These are phyloP conservation scores for Microtus montanus DNA, from an alignment of 2,113 vertebrate genomes.

Conservation along the genomic window DNA sequence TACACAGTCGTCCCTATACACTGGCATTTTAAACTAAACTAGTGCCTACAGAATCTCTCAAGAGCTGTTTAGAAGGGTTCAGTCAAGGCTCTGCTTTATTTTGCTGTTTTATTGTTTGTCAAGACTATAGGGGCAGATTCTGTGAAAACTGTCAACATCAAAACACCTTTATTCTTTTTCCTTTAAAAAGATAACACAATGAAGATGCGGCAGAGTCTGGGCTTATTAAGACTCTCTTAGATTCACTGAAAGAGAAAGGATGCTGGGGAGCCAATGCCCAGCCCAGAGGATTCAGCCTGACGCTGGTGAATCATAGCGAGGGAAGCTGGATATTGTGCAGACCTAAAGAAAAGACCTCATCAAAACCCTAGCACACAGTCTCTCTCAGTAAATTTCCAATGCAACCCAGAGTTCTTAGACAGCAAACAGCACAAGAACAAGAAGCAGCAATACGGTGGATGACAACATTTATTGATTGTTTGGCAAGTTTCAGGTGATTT, in stretches of 20 bases:
- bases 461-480: background rate
- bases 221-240: constrained; percentile 50
- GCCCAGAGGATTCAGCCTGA: background rate
- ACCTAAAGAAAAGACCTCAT: constrained; percentile 17
- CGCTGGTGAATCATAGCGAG: background rate
- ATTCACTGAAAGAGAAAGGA: background rate
- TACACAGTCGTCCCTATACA: background rate
- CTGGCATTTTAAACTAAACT: constrained; percentile 35
- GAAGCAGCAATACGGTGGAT: background rate
- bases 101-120: constrained; percentile 43
- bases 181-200: constrained; percentile 44
- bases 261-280: background rate
- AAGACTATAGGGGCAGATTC: constrained; percentile 14
- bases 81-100: constrained; percentile 39
- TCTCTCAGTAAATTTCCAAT: constrained; percentile 36
- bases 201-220: background rate
- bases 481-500: background rate
- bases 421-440: background rate
- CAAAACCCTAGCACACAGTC: background rate
- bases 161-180: constrained; percentile 57
- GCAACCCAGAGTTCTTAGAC: background rate
- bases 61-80: background rate
- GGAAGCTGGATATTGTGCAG: background rate
- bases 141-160: constrained; percentile 51
- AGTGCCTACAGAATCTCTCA: background rate